Evolutionary conservation across 2,888 invertebrate genomes (phyloP), one percentile per base, ranked within the genome.

Genomic region (Biston betularia): DNA sequence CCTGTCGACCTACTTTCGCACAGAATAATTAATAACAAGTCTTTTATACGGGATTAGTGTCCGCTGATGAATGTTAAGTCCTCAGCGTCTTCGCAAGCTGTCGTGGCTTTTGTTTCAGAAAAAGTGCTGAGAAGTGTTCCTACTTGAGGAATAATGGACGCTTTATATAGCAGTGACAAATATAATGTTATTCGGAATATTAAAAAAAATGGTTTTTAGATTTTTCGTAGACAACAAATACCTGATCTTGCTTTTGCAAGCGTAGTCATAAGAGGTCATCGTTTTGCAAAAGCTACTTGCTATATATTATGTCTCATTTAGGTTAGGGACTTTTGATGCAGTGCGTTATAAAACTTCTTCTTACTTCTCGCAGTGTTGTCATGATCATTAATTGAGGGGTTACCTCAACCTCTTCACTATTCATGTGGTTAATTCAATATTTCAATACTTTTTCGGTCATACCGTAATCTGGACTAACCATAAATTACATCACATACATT

Each of bases 21-120:
- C 63, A 40, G 62, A 56, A 69, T 72, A 74, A 74, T 74, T 74
- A 72, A 72, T 70, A 70, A 65, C 62, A 61, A 70, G 69, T 62
- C 54, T 70, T 69, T 72, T 60, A 74, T 64, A 68, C 64, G 50
- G 64, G 69, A 72, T 72, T 70, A 69, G 68, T 65, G 69, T 69
- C 57, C 62, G 59, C 58, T 68, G 67, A 54, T 67, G 66, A 68
- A 70, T 56, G 60, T 64, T 49, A 61, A 61, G 53, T 53, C 56
- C 14, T 54, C 53, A 58, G 49, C 61, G 48, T 64, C 58, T 68
- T 49, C 34, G 63, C 55, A 45, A 40, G 44, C 63, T 55, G 50
- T 58, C 50, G 53, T 48, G 50, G 63, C 59, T 63, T 59, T 56
- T 60, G 57, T 63, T 60, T 49, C 50, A 57, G 40, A 60, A 64